Evolutionary conservation across 2,888 invertebrate species (phyloP), one percentile per base, ranked within the genome.

Genomic region (Flabesymbios commensalis): DNA sequence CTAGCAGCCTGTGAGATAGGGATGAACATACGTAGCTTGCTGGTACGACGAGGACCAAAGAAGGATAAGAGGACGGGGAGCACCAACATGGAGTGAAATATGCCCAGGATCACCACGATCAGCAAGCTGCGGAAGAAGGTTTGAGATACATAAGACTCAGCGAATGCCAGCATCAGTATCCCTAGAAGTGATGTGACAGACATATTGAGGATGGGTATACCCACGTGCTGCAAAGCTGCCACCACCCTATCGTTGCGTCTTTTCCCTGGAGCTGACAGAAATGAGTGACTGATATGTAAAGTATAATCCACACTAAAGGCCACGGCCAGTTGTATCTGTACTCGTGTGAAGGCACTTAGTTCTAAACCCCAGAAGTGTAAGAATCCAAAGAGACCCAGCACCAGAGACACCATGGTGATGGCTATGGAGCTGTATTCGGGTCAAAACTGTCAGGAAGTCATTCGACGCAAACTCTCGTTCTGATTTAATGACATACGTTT

Each of bases 91-190:
- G 95, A 95, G 78, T 96, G 95, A 87, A 94, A 88, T 3, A 94
- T 93, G 43, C 95, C 95, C 72, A 94, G 92, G 83, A 94, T 90
- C 73, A 96, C 93, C 0, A 95, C 94, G 76, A 96, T 86, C 83
- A 95, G 94, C 32, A 95, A 93, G 89, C 95, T 94, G 85, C 96
- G 95, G 86, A 96, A 96, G 87, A 96, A 96, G 0, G 95, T 94
- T 29, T 91, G 87, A 82, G 95, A 95, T 57, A 96, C 94, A 80
- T 96, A 96, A 70, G 94, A 94, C 72, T 93, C 91, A 0, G 95
- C 94, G 33, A 95, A 85, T 24, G 94, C 86, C 3, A 96, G 83
- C 0, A 94, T 93, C 1, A 92, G 85, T 28, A 95, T 90, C 61
- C 95, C 95, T 1, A 95, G 84, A 51, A 96, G 93, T 3, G 65